Evolutionary conservation across 2,113 vertebrate species (phyloP).

Genomic region (Cariama cristata): DNA sequence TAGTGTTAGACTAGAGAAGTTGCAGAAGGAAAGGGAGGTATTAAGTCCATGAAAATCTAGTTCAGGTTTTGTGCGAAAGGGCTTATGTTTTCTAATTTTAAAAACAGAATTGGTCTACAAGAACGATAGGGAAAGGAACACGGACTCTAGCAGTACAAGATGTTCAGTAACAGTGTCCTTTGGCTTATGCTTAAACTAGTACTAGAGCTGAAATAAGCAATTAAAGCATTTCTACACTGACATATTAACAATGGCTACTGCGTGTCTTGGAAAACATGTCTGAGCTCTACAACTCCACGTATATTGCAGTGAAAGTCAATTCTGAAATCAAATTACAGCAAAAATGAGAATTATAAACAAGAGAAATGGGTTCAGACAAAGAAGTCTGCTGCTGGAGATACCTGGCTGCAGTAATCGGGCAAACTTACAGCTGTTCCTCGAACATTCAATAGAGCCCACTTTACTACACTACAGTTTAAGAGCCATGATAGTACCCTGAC

Average conservation of each 20-base stretch:
- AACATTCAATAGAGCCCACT: neutral
- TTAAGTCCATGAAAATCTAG: neutral
- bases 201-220: constrained; percentile 26
- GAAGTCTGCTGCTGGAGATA: neutral
- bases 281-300: neutral
- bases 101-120: neutral
- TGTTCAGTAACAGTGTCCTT: constrained; percentile 20
- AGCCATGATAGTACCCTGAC: constrained; percentile 14
- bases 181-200: neutral
- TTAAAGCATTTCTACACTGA: constrained; percentile 13
- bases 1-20: neutral
- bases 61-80: neutral
- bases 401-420: neutral
- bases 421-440: neutral
- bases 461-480: neutral
- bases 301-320: constrained; percentile 24
- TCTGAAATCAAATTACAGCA: constrained; percentile 11
- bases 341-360: neutral
- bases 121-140: neutral
- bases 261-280: neutral
- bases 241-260: neutral
- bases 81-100: neutral
- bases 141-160: neutral
- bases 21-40: neutral
- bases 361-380: constrained; percentile 6